A percentile compares a stretch with the other conserved stretches of the same genome.
Conservation (phyloP, 2,113 vertebrate genomes). For the Hypanus sabinus region DNA sequence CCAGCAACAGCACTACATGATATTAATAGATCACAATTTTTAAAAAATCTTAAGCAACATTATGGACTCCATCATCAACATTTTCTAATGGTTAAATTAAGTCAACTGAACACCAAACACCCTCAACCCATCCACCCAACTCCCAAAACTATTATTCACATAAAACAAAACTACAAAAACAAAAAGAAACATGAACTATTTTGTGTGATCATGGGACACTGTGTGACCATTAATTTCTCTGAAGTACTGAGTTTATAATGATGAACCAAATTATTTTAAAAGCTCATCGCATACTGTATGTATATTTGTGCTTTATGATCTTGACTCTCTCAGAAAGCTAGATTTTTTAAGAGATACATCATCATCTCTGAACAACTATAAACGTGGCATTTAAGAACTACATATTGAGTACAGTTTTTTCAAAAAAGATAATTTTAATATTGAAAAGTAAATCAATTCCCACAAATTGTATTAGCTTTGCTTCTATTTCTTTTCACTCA, state of each 20-base stretch:
- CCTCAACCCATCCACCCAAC: no score
- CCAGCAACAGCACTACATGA: not conserved
- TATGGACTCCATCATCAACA: not conserved
- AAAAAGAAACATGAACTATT: not conserved
- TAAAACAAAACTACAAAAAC: not conserved
- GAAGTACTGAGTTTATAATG: not conserved
- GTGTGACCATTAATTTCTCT: not conserved
- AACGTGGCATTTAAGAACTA: not conserved
- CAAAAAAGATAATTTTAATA: not conserved
- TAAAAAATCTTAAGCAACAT: not conserved
- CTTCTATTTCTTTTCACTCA: not conserved
- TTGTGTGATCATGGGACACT: not conserved
- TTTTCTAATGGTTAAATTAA: not conserved
- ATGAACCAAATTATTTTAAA: not conserved
- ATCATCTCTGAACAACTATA: not conserved
- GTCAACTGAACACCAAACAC: not conserved
- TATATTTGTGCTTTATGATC: not conserved
- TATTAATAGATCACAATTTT: not conserved
- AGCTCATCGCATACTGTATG: not conserved
- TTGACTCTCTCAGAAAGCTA: not conserved
- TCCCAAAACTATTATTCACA: no score
- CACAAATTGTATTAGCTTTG: not conserved
- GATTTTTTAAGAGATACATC: not conserved
- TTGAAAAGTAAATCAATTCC: not conserved
- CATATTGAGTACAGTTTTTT: not conserved